phyloP scores from a whole-genome alignment of 1,140 invertebrate genomes.

The Caenorhabditis inopinata region DNA sequence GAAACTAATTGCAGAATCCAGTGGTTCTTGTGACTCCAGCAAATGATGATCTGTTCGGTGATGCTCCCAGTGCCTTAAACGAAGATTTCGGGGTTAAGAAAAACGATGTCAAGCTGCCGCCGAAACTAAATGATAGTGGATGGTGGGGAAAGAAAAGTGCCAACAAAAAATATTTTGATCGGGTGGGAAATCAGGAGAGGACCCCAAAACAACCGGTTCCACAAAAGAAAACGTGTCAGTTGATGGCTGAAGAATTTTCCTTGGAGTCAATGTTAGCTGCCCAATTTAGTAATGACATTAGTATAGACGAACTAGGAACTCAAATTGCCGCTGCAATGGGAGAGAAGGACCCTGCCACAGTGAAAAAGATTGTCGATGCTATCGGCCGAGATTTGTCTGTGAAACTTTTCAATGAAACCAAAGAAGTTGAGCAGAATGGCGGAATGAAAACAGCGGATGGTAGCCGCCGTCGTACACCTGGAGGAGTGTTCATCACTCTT shows the following conservation, averaged over 20 bases:
- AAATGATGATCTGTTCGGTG: constrained; percentile 5
- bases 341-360: constrained; percentile 39
- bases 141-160: constrained; percentile 18
- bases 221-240: not conserved
- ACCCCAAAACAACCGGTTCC: not conserved
- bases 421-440: constrained; percentile 38
- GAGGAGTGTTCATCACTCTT: constrained; percentile 49
- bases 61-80: not conserved
- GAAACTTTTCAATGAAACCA: constrained; percentile 45
- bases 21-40: not conserved
- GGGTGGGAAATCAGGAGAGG: not conserved
- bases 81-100: constrained; percentile 5
- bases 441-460: constrained; percentile 44
- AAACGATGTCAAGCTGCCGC: not conserved
- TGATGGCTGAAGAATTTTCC: constrained; percentile 41
- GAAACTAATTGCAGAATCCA: not conserved
- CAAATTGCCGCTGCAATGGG: constrained; percentile 43
- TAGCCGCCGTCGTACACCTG: constrained; percentile 45
- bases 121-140: not conserved
- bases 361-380: constrained; percentile 36
- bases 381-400: constrained; percentile 39
- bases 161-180: not conserved
- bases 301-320: constrained; percentile 35
- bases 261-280: constrained; percentile 38
- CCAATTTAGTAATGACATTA: constrained; percentile 13